Evolutionary conservation across 2,888 invertebrate species (phyloP), one percentile per base, ranked within the genome.

Genomic region (Lasioglossum oenotherae): DNA sequence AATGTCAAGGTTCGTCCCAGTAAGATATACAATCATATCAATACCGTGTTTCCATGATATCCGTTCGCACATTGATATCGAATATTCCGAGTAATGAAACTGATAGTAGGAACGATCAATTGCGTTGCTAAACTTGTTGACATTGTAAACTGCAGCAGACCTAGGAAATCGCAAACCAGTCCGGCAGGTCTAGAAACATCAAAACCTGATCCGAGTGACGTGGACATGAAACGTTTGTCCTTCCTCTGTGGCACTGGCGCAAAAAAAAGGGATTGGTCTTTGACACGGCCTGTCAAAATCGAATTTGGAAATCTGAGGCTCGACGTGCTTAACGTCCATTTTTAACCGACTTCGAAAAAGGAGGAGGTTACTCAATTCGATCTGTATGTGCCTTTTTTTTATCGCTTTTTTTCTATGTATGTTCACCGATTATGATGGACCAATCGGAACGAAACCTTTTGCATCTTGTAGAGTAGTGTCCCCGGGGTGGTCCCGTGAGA

Each of bases 101-200:
- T 4, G 57, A 14, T 71, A 12, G n/a, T 5, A 12, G 31, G 35
- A 46, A 23, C 31, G 69, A 78, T 69, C 77, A n/a, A 78, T 78
- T 38, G 23, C 35, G 10, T 69, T 19, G 27, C 69, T 69, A 19
- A 38, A 78, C 49, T 69, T 8, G 49, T 49, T 53, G 49, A 67
- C 31, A 73, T 49, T 73, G 46, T 19, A 49, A 31, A 49, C 73
- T 41, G n/a, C 2, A 8, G 27, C 46, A 14, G 41, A 41, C 38
- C 71, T n/a, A 41, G 38, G n/a, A 71, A 41, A 64, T 64, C 23
- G 8, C 12, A 23, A 73, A 73, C 46, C 49, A 49, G 46, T 73
- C 10, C 8, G 8, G 4, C 46, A 41, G 71, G 14, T 71, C 41
- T 12, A 14, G 23, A 41, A 41, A 41, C n/a, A 41, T n/a, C 67